These are phyloP conservation scores for Drosophila pseudoananassae DNA, from an alignment of 1,140 invertebrate species.

Conservation along the genomic window DNA sequence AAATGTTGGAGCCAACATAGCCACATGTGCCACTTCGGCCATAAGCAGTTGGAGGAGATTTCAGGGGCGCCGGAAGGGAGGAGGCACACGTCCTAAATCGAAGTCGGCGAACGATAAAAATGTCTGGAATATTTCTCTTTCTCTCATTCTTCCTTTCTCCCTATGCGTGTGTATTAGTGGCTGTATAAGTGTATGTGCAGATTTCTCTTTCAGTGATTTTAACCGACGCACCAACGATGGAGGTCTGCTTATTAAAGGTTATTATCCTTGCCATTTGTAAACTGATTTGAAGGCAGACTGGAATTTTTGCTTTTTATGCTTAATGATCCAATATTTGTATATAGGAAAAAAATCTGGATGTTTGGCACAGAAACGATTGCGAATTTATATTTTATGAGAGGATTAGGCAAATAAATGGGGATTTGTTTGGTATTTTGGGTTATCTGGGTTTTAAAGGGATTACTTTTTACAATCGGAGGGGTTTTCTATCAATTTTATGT, in stretches of 20 bases:
- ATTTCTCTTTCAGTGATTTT: constrained; percentile 71
- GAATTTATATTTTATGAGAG: constrained; percentile 11
- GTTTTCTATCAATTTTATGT: too few species aligned
- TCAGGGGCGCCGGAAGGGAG: not conserved
- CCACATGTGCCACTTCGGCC: constrained; percentile 34
- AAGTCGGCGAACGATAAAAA: constrained; percentile 83
- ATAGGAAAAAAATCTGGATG: constrained; percentile 19
- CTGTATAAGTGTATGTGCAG: constrained; percentile 23
- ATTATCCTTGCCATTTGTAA: constrained; percentile 82
- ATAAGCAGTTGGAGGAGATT: constrained; percentile 16
- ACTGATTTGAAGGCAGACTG: constrained; percentile 68
- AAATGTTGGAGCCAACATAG: constrained; percentile 40
- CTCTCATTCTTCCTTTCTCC: constrained; percentile 11
- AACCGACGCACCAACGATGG: constrained; percentile 55
- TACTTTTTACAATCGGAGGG: not conserved
- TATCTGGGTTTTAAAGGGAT: not conserved
- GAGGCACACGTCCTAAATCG: constrained; percentile 72
- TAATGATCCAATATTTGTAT: constrained; percentile 35
- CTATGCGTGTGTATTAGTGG: not conserved
- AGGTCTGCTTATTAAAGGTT: constrained; percentile 74
- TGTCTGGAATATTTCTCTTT: constrained; percentile 77
- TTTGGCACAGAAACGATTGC: constrained; percentile 12
- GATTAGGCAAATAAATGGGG: not conserved
- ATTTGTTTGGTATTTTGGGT: not conserved
- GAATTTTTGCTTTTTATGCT: constrained; percentile 55